Conservation (phyloP, 2,888 invertebrate species). For the Sarcophaga rosellei region DNA sequence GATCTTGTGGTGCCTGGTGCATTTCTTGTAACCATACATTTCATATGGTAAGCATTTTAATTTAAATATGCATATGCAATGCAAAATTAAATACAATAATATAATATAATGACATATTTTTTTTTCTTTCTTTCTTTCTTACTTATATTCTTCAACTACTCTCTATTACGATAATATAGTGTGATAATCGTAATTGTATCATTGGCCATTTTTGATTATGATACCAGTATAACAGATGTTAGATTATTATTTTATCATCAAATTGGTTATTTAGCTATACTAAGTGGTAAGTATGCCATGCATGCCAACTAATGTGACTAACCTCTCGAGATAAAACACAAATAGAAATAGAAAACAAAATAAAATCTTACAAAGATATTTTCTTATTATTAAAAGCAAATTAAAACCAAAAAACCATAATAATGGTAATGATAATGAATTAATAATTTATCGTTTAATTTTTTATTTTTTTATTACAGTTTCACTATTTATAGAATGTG, state of each 20-base stretch:
- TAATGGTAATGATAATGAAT: neutral
- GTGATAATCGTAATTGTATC: slow-evolving; percentile 78
- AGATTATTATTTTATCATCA: slow-evolving; percentile 81
- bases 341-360: neutral
- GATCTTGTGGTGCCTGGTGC: slow-evolving; percentile 92
- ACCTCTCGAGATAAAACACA: neutral
- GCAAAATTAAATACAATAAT: too few relatives aligned
- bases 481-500: slow-evolving; percentile 86
- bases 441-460: neutral
- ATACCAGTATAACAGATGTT: slow-evolving; percentile 79
- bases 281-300: slow-evolving; percentile 78
- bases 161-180: slow-evolving; percentile 71
- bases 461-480: slow-evolving; percentile 75
- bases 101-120: neutral
- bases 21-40: slow-evolving; percentile 88
- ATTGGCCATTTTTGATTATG: slow-evolving; percentile 79
- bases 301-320: neutral
- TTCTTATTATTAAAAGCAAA: neutral
- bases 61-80: too few relatives aligned
- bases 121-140: slow-evolving; percentile 12
- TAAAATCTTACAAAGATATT: neutral
- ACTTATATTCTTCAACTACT: slow-evolving; percentile 68
- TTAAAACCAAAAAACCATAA: neutral
- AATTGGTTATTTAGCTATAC: slow-evolving; percentile 80
- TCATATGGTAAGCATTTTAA: slow-evolving; percentile 85